Evolutionary conservation across 2,113 vertebrate species (phyloP).

Genomic region (Fregetta grallaria): DNA sequence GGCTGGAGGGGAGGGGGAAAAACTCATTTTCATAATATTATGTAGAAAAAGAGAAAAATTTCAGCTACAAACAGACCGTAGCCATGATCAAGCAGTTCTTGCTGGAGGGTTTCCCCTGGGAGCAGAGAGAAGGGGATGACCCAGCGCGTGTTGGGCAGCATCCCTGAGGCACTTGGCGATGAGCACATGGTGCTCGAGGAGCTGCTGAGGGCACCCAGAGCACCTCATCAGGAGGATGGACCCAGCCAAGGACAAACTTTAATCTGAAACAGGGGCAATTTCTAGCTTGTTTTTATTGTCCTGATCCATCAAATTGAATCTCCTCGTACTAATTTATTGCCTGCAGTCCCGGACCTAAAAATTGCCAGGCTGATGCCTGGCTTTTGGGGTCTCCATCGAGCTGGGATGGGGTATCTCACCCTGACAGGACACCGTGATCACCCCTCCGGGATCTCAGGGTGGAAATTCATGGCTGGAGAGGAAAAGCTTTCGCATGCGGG

Average conservation of each 20-base stretch:
- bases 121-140: not conserved
- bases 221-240: rapidly evolving
- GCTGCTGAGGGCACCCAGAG: not conserved
- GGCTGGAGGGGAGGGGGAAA: not conserved
- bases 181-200: not conserved
- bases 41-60: not conserved
- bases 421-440: rapidly evolving
- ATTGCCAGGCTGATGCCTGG: rapidly evolving
- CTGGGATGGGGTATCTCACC: not conserved
- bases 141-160: rapidly evolving
- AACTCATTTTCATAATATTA: not conserved
- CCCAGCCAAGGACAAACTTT: not conserved
- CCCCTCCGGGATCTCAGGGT: rapidly evolving
- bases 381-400: rapidly evolving
- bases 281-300: not conserved
- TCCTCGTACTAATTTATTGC: too few species aligned
- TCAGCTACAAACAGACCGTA: rapidly evolving
- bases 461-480: not conserved
- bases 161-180: not conserved
- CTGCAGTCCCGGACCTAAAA: rapidly evolving
- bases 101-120: not conserved
- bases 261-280: not conserved
- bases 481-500: rapidly evolving
- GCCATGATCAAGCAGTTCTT: not conserved
- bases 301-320: not conserved